A percentile compares a stretch with the other conserved stretches of the same genome.
Evolutionary conservation across 2,888 invertebrate species (phyloP).

Genomic region (Watsonalla cultraria): DNA sequence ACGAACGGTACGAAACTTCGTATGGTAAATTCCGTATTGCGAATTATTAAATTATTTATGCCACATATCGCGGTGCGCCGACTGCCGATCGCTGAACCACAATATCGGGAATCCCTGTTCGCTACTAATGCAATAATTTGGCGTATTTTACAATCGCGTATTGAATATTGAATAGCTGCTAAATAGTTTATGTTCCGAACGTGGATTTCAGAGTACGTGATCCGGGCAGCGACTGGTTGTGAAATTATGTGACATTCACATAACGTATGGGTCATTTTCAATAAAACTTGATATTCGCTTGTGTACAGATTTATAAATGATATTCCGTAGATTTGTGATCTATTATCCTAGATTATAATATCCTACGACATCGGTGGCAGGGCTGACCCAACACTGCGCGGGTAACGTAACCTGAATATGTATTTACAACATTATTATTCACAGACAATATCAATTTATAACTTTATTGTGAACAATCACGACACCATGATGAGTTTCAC

Average conservation of each 20-base stretch:
- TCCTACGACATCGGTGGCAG: not conserved
- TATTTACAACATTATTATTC: slow-evolving; percentile 31
- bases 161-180: slow-evolving; percentile 76
- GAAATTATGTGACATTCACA: slow-evolving; percentile 66
- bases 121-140: slow-evolving; percentile 78
- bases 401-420: not conserved
- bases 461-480: slow-evolving; percentile 48
- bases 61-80: slow-evolving; percentile 70
- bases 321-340: slow-evolving; percentile 46
- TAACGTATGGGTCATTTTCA: slow-evolving; percentile 62
- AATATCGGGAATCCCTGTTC: slow-evolving; percentile 78
- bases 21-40: slow-evolving; percentile 78
- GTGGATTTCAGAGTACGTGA: slow-evolving; percentile 75
- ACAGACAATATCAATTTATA: slow-evolving; percentile 40
- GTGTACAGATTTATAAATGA: slow-evolving; percentile 61
- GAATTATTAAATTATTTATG: slow-evolving; percentile 80
- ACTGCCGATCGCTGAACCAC: slow-evolving; percentile 73
- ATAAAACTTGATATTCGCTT: slow-evolving; percentile 63
- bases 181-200: slow-evolving; percentile 76
- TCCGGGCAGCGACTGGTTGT: slow-evolving; percentile 60
- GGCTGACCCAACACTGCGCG: not conserved
- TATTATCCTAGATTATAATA: slow-evolving; percentile 10
- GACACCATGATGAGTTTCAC: slow-evolving; percentile 39
- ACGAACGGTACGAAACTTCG: slow-evolving; percentile 74
- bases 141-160: slow-evolving; percentile 78